Evolutionary conservation across 2,888 invertebrate genomes (phyloP), one percentile per base, ranked within the genome.

Genomic region (Sinhomidia bicolor): DNA sequence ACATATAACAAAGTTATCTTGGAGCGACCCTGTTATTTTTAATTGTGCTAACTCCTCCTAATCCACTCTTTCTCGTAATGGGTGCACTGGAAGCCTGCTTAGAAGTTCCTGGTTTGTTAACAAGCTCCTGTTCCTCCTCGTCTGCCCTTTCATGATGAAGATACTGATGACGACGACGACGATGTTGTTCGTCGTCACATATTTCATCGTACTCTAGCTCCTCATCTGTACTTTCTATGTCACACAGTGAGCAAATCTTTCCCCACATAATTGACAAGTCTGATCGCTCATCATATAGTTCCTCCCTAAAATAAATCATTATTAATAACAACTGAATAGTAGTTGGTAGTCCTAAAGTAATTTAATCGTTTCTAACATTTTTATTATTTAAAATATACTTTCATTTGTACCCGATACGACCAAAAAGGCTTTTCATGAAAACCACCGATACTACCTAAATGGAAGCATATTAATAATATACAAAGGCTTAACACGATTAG

Each of bases 251-350:
- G 26, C 78, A 89, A 1, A 76, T 29, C 20, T 41, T 26, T 5
- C 89, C 89, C 0, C 76, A 41, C 29, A 86, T 32, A 5, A 89
- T 83, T 14, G 54, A 47, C 14, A 86, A 57, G 14, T 23, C 23
- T 12, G 81, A 54, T 41, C 89, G 54, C 29, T 74, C 79, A 51
- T 89, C 89, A 26, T 89, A 85, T 7, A 89, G 62, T 78, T 89
- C 85, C 4, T 81, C 12, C 1, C 89, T 89, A 12, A 0, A 12
- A 23, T 60, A 1, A 60, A 23, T 10, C 57, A 78, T 1, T 29
- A 54, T 26, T 29, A 9, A 29, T 4, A 57, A 78, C 32, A 51
- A 57, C 17, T 1, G 17, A 60, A 41, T 17, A 57, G n/a, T 29
- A 29, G 4, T 41, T 68, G 5, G 36, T 79, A 26, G n/a, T n/a